These are phyloP conservation scores for Neomorphus geoffroyi DNA, from an alignment of 2,797 vertebrate species.

Conservation along the genomic window DNA sequence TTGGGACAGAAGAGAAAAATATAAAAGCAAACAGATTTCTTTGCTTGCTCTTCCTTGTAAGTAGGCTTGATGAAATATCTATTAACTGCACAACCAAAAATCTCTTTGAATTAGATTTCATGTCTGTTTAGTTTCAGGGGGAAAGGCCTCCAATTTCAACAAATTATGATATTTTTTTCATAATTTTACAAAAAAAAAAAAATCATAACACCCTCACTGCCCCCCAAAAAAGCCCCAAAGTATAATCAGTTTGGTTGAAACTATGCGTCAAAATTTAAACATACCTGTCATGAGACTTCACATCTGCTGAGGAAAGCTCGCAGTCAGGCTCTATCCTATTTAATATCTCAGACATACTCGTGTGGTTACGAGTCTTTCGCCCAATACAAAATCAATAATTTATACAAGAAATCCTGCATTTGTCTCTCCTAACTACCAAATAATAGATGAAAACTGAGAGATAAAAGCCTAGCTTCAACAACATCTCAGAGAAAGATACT, in stretches of 20 bases:
- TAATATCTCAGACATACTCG: not conserved
- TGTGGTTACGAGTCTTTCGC: slow-evolving; percentile 5
- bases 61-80: not conserved
- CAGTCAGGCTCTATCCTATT: not conserved
- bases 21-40: not conserved
- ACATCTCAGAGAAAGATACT: not conserved
- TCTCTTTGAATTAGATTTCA: not conserved
- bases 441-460: slow-evolving; percentile 63
- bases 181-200: not conserved
- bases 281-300: not conserved
- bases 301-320: not conserved
- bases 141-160: not conserved
- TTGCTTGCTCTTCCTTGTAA: not conserved
- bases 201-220: not conserved
- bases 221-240: too few relatives aligned
- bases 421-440: slow-evolving; percentile 30
- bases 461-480: slow-evolving; percentile 50
- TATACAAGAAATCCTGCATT: slow-evolving; percentile 41
- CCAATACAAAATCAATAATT: slow-evolving; percentile 53
- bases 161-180: not conserved
- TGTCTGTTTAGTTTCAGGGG: not conserved
- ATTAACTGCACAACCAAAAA: not conserved
- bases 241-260: not conserved
- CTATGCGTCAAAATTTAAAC: not conserved
- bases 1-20: not conserved